Conservation (phyloP, 2,113 vertebrate species). For the Struthidea cinerea region DNA sequence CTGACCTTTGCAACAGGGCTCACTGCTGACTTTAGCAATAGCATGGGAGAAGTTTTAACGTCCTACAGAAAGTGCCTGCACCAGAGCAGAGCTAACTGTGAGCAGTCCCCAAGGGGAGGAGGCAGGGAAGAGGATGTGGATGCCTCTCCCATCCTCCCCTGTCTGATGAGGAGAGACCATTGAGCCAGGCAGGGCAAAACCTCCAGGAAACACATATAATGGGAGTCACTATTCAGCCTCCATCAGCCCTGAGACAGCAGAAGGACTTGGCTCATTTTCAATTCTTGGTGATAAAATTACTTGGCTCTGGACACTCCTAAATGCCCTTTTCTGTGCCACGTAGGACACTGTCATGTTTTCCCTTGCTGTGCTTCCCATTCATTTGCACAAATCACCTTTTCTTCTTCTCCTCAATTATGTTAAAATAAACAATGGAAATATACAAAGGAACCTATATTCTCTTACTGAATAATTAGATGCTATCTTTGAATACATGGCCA, state of each 20-base stretch:
- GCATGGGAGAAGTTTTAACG: background rate
- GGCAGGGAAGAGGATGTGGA: slow-evolving; percentile 49
- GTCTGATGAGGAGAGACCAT: background rate
- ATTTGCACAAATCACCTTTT: background rate
- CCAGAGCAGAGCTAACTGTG: background rate
- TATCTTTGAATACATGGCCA: background rate
- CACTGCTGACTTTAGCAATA: accelerated
- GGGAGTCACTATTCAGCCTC: background rate
- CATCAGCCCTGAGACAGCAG: background rate
- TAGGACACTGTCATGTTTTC: background rate
- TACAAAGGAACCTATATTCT: background rate
- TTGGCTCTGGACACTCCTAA: background rate
- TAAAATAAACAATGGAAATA: slow-evolving; percentile 17
- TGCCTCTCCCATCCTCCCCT: slow-evolving; percentile 51
- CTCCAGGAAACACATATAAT: slow-evolving; percentile 47
- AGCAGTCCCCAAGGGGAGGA: background rate
- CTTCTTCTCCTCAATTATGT: background rate
- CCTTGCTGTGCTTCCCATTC: background rate
- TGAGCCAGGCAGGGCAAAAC: slow-evolving; percentile 16
- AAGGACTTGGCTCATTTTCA: background rate
- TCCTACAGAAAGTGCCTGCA: background rate
- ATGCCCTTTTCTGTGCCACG: background rate
- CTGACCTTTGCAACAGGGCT: background rate
- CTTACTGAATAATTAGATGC: background rate
- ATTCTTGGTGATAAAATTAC: background rate